Percentiles rank a stretch among this genome's conserved stretches.
These are phyloP conservation scores for Cygnus atratus DNA, from an alignment of 2,113 vertebrate genomes.

Conservation along the genomic window DNA sequence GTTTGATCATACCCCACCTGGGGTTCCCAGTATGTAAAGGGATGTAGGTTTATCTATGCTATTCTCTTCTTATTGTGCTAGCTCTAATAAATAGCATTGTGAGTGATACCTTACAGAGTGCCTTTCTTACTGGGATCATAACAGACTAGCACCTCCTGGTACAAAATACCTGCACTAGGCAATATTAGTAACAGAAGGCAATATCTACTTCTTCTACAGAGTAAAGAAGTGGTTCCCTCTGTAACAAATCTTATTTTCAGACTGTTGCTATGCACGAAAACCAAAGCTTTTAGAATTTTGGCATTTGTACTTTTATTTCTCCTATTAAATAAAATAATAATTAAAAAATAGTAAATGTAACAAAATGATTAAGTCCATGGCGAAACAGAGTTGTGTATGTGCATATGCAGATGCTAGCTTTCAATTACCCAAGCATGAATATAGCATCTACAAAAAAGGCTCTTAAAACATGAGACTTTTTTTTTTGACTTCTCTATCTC, in stretches of 20 bases:
- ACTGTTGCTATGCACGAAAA: not conserved
- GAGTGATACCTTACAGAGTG: not conserved
- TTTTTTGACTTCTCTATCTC: not conserved
- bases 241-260: not conserved
- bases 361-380: not conserved
- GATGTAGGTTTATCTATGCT: not conserved
- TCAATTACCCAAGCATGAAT: not conserved
- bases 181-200: not conserved
- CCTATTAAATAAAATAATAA: not conserved
- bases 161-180: not conserved
- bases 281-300: not conserved
- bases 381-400: not conserved
- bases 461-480: not conserved
- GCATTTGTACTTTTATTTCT: not conserved
- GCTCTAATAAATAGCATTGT: not conserved
- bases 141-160: not conserved
- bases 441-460: not conserved
- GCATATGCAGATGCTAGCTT: not conserved
- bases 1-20: not conserved
- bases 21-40: not conserved
- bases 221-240: not conserved
- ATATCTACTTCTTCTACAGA: not conserved
- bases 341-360: not conserved
- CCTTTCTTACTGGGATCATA: not conserved
- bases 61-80: not conserved